Evolutionary conservation across 2,113 vertebrate genomes (phyloP), one percentile per base, ranked within the genome.

Genomic region (Chaenogobius annularis): DNA sequence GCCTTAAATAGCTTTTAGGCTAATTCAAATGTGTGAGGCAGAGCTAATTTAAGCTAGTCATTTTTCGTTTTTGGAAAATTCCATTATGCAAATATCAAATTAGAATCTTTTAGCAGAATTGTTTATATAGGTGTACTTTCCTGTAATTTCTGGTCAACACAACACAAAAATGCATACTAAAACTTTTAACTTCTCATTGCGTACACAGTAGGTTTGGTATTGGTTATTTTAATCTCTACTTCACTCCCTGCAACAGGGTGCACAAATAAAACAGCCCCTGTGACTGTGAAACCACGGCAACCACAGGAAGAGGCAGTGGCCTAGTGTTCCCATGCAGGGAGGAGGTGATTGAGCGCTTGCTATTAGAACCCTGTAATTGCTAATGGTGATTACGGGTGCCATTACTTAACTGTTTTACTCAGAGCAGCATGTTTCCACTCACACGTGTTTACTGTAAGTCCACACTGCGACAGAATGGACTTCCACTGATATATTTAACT

Each of bases 401-500:
- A 7, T 23, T 47, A 1, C 64, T 22, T 22, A 46, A 23, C 11
- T 47, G 40, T 66, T 46, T 63, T 63, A 63, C 43, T 63, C 5
- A 20, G 61, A 40, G 14, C 15, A 10, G 50, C 7, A 67, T 44
- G 54, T 31, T 22, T 40, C 68, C 44, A 0, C 11, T 52, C 50
- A 40, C 66, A 37, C 0, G 11, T 9, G 35, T 15, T 17, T 3
- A 35, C 15, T 48, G 44, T 48, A 20, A 46, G 22, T 0, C 13
- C n/a, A 26, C 8, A 3, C 17, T 61, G 67, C 43, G 35, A 26
- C 23, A 12, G 44, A 40, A 3, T 75, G 52, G 75, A 85, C 77
- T 80, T 71, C 23, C 23, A 9, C 48, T 66, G 58, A 68, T 58
- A 56, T 10, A 20, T 58, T 66, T 68, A 77, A 23, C 54, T 55